Evolutionary conservation across 2,888 invertebrate species (phyloP).

Genomic region (Sphaerophoria rueppellii): DNA sequence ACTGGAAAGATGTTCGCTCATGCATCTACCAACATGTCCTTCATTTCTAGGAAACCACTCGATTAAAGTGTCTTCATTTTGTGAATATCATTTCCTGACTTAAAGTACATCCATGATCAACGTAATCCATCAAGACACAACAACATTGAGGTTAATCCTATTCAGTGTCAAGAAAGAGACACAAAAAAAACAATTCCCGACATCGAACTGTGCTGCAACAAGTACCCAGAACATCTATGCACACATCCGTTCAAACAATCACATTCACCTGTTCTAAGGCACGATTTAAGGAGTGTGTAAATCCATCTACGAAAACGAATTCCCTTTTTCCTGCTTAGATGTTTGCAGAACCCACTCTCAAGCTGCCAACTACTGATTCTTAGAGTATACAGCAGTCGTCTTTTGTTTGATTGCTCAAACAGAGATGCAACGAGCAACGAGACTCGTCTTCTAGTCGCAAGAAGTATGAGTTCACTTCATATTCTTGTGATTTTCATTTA

Average conservation of each 20-base stretch:
- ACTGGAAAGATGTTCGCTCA: too few relatives aligned
- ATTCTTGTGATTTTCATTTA: slow-evolving; percentile 54
- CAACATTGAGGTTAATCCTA: slow-evolving; percentile 37
- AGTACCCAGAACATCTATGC: slow-evolving; percentile 32
- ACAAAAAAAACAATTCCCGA: background rate
- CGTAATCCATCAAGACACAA: slow-evolving; percentile 16
- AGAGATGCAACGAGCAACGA: slow-evolving; percentile 38
- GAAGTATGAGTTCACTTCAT: slow-evolving; percentile 51
- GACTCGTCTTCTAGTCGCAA: slow-evolving; percentile 10
- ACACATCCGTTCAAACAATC: slow-evolving; percentile 54
- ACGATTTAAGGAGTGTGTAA: slow-evolving; percentile 68
- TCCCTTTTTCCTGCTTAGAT: slow-evolving; percentile 12
- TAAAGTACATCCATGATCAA: background rate
- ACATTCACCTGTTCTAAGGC: slow-evolving; percentile 62
- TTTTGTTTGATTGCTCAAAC: slow-evolving; percentile 41
- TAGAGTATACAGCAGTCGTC: background rate
- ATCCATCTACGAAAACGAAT: slow-evolving; percentile 16
- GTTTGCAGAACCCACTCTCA: slow-evolving; percentile 24
- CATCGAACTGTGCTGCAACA: slow-evolving; percentile 40
- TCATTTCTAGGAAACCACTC: slow-evolving; percentile 7
- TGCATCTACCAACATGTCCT: too few relatives aligned
- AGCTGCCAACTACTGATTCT: slow-evolving; percentile 32
- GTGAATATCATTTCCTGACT: background rate
- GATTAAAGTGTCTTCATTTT: background rate
- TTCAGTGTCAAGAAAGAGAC: slow-evolving; percentile 5